Evolutionary conservation across 2,888 invertebrate genomes (phyloP).

Genomic region (Philereme transversata): DNA sequence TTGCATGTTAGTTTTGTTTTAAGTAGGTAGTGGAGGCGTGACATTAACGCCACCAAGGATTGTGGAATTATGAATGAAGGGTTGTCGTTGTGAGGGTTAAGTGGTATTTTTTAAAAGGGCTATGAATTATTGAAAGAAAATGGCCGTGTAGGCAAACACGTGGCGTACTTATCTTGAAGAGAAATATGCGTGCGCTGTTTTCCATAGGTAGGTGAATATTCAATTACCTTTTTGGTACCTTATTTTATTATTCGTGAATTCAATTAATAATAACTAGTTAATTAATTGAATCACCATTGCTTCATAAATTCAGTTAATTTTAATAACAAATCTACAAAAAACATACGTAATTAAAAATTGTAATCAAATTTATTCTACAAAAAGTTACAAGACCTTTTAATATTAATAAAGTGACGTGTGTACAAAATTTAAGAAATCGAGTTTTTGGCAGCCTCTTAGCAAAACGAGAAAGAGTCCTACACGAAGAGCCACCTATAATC

Average conservation of each 20-base stretch:
- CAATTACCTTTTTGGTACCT: not conserved
- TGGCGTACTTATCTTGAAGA: slow-evolving; percentile 4
- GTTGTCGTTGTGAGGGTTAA: slow-evolving; percentile 73
- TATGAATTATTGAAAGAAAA: slow-evolving; percentile 70
- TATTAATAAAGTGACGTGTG: slow-evolving; percentile 42
- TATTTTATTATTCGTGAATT: too few species aligned
- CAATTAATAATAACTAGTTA: too few species aligned
- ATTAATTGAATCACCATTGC: too few species aligned
- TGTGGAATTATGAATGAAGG: slow-evolving; percentile 78
- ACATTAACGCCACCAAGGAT: slow-evolving; percentile 78
- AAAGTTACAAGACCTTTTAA: slow-evolving; percentile 15
- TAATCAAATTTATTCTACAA: too few species aligned
- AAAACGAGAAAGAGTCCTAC: slow-evolving; percentile 64
- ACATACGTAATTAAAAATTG: too few species aligned
- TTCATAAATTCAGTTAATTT: too few species aligned
- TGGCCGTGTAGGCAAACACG: slow-evolving; percentile 50
- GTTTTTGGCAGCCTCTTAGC: slow-evolving; percentile 57
- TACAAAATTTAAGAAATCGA: slow-evolving; percentile 44
- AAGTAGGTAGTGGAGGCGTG: slow-evolving; percentile 76
- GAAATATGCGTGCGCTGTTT: not conserved
- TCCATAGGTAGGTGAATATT: not conserved
- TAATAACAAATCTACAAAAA: too few species aligned
- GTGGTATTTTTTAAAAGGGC: slow-evolving; percentile 63
- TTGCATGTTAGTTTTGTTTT: slow-evolving; percentile 65
- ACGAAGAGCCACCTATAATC: slow-evolving; percentile 79